Evolutionary conservation across 2,113 vertebrate genomes (phyloP).

Genomic region (Cercopithecus mona): DNA sequence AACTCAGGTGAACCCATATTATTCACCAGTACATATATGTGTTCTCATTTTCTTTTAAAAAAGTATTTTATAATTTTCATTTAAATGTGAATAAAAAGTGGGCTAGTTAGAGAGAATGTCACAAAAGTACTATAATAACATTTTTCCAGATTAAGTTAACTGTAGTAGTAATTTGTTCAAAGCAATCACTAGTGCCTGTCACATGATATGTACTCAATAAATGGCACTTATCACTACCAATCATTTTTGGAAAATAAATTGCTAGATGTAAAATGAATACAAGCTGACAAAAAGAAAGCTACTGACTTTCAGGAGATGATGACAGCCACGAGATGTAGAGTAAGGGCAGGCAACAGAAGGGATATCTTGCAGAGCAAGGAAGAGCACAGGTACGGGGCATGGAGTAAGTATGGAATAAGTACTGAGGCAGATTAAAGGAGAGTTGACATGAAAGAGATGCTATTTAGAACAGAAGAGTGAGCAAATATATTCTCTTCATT

Average conservation of each 20-base stretch:
- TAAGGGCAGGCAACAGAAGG: not conserved
- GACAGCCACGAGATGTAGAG: not conserved
- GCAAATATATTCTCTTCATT: not conserved
- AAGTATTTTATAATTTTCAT: not conserved
- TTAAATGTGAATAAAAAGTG: not conserved
- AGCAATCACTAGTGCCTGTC: not conserved
- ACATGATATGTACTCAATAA: not conserved
- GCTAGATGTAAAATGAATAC: conserved; percentile 8
- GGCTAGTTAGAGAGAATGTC: not conserved
- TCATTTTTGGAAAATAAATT: not conserved
- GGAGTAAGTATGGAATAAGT: not conserved
- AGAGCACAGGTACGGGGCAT: not conserved
- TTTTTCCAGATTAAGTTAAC: not conserved
- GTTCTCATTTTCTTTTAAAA: not conserved
- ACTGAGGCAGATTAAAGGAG: not conserved
- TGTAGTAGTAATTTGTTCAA: not conserved
- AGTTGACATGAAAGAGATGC: not conserved
- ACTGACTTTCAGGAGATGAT: not conserved
- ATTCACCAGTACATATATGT: not conserved
- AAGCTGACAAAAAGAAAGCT: not conserved
- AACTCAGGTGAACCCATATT: not conserved
- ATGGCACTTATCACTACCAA: not conserved
- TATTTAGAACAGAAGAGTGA: not conserved
- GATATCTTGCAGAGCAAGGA: not conserved
- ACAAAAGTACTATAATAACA: not conserved